Percentiles rank a stretch among this genome's conserved stretches.
These are phyloP conservation scores for Hemibagrus guttatus DNA, from an alignment of 2,797 vertebrate species.

Conservation along the genomic window DNA sequence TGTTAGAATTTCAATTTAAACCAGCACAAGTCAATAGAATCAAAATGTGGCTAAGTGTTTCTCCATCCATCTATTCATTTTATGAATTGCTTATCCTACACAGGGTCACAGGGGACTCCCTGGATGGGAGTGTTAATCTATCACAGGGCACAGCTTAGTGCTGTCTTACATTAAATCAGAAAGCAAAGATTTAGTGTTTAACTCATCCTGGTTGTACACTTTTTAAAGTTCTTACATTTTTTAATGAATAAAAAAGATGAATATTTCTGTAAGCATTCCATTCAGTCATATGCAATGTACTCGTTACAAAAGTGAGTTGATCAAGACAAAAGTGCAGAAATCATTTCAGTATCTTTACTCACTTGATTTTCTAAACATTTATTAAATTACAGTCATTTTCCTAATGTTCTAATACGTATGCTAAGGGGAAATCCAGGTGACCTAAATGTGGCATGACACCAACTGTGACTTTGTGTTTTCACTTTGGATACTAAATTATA, in stretches of 20 bases:
- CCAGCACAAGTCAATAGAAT: not conserved
- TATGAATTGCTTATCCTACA: too few species aligned
- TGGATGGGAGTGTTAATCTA: too few species aligned
- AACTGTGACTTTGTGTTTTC: not conserved
- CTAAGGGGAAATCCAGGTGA: not conserved
- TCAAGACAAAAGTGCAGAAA: not conserved
- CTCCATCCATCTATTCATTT: too few species aligned
- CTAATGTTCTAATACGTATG: not conserved
- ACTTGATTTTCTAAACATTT: not conserved
- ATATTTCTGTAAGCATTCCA: not conserved
- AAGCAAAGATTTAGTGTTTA: not conserved
- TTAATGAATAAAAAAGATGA: not conserved
- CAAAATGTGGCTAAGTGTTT: not conserved
- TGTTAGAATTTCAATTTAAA: not conserved
- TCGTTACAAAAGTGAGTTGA: not conserved
- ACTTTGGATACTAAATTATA: not conserved
- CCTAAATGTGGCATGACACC: conserved; percentile 11
- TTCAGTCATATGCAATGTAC: not conserved
- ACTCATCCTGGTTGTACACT: not conserved
- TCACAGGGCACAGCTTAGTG: too few species aligned
- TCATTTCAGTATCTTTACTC: not conserved
- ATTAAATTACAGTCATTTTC: not conserved
- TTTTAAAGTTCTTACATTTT: not conserved
- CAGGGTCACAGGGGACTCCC: too few species aligned
- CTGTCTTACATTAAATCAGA: not conserved